Conservation (phyloP, 2,888 invertebrate species). For the Glaucopsyche alexis region DNA sequence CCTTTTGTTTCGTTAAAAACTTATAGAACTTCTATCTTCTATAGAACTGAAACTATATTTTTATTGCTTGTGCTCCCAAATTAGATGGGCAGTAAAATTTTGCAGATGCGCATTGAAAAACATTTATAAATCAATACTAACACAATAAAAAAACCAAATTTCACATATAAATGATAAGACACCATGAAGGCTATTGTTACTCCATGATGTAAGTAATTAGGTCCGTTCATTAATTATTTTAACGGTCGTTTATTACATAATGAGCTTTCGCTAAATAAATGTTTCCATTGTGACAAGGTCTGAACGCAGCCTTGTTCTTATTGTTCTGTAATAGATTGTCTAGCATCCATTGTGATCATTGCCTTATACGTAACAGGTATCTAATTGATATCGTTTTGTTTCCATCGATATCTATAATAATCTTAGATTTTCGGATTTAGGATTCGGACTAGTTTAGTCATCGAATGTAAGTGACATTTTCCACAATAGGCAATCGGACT, state of each 20-base stretch:
- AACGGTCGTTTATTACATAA: conserved; percentile 70
- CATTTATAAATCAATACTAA: too few species aligned
- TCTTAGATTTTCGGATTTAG: conserved; percentile 17
- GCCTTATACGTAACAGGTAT: conserved; percentile 37
- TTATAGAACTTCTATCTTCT: too few species aligned
- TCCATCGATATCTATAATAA: conserved; percentile 22
- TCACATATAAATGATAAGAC: neutral
- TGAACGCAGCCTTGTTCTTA: conserved; percentile 65
- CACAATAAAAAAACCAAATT: neutral
- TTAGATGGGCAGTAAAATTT: too few species aligned
- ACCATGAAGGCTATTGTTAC: conserved; percentile 38
- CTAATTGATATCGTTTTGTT: conserved; percentile 37
- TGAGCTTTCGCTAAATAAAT: conserved; percentile 69
- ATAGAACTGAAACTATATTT: too few species aligned
- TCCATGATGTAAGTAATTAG: conserved; percentile 65
- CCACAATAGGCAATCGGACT: too few species aligned
- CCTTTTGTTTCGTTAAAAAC: neutral
- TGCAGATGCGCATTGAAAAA: too few species aligned
- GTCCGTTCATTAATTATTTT: conserved; percentile 71
- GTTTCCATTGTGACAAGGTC: conserved; percentile 62
- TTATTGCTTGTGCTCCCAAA: too few species aligned
- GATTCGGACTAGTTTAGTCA: neutral
- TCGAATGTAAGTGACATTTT: neutral
- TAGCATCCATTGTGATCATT: conserved; percentile 40
- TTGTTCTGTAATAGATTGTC: conserved; percentile 39